Percentiles rank a stretch among this genome's conserved stretches.
Evolutionary conservation across 2,797 vertebrate genomes (phyloP).

Genomic region (Girardinus metallicus): DNA sequence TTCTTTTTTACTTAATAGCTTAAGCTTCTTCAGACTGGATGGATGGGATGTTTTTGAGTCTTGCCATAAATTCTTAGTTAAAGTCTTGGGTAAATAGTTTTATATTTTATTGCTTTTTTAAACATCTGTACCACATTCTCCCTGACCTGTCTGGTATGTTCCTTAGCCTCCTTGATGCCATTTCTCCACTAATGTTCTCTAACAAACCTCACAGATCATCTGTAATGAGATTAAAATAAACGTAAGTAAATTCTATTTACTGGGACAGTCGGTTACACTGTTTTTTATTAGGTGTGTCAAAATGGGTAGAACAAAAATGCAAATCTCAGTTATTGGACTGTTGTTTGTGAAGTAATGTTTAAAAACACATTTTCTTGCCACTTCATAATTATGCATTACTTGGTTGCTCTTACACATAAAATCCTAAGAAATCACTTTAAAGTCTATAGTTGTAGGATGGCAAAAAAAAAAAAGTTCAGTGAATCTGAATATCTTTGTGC

Average conservation of each 20-base stretch:
- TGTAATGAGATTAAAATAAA: not conserved
- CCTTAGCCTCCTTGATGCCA: not conserved
- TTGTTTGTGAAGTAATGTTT: not conserved
- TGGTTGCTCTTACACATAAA: not conserved
- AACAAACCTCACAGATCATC: not conserved
- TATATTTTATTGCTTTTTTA: not conserved
- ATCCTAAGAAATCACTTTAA: not conserved
- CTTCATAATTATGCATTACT: not conserved
- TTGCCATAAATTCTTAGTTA: not conserved
- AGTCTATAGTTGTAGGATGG: not conserved
- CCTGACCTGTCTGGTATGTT: not conserved
- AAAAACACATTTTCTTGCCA: not conserved
- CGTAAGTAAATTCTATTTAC: not conserved
- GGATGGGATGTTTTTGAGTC: not conserved
- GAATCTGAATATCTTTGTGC: not conserved
- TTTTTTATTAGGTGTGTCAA: not conserved
- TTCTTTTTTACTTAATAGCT: not conserved
- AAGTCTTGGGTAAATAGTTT: not conserved
- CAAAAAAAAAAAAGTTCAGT: not conserved
- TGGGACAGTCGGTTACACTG: not conserved
- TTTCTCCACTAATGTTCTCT: not conserved
- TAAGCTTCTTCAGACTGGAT: not conserved
- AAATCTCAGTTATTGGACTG: not conserved
- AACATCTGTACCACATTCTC: not conserved
- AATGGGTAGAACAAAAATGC: not conserved